phyloP scores from a whole-genome alignment of 2,113 vertebrate species.

The Mobula hypostoma region DNA sequence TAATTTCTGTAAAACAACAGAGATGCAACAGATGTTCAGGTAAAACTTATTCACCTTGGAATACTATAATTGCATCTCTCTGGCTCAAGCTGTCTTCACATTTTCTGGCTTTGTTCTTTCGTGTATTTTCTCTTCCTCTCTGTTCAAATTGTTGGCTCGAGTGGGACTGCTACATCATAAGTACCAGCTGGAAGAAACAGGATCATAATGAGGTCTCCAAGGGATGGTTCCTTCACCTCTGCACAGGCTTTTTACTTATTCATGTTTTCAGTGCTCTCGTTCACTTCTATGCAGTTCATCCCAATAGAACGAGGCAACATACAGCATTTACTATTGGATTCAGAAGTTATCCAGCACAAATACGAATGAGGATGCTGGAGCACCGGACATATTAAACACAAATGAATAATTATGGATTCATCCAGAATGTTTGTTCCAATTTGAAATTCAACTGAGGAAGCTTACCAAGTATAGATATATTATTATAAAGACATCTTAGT shows the following conservation, averaged over 20 bases:
- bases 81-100: not conserved
- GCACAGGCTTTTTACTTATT: not conserved
- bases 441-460: not conserved
- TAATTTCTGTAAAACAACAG: slow-evolving; percentile 5
- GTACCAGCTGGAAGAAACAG: slow-evolving; percentile 3
- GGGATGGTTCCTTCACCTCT: not conserved
- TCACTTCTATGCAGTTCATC: not conserved
- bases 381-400: not conserved
- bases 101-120: slow-evolving; percentile 25
- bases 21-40: slow-evolving; percentile 19
- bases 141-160: not conserved
- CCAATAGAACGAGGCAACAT: not conserved
- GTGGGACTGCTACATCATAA: slow-evolving; percentile 2
- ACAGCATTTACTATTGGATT: not conserved
- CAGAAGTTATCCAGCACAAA: not conserved
- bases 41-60: not conserved
- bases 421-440: not conserved
- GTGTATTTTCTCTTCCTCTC: not conserved
- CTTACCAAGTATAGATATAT: too few species aligned
- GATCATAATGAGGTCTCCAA: not conserved
- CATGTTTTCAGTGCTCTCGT: not conserved
- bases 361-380: not conserved
- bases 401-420: not conserved
- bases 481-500: not conserved
- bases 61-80: slow-evolving; percentile 23